These are phyloP conservation scores for Holacanthella duospinosa DNA, from an alignment of 2,888 invertebrate species.

Conservation along the genomic window DNA sequence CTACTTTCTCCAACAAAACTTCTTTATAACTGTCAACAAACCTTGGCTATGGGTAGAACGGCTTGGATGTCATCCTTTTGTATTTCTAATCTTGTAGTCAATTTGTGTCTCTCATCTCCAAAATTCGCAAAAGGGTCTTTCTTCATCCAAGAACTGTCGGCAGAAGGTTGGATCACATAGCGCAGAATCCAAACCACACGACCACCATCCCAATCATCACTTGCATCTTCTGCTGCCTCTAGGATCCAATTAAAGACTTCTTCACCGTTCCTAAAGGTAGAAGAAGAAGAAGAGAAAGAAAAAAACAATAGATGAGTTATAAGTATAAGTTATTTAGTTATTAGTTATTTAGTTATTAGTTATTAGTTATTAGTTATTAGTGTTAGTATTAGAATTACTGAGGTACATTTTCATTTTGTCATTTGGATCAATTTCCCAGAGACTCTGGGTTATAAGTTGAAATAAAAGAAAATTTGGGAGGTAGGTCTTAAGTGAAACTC, in stretches of 20 bases:
- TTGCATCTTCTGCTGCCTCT: conserved; percentile 64
- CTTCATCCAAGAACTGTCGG: conserved; percentile 37
- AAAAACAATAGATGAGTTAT: too few species aligned
- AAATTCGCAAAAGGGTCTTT: conserved; percentile 43
- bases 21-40: too few species aligned
- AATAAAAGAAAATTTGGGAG: too few species aligned
- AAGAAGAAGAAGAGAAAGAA: not conserved
- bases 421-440: too few species aligned
- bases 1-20: too few species aligned
- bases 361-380: too few species aligned
- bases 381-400: too few species aligned
- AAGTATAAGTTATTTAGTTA: too few species aligned
- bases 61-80: conserved; percentile 90
- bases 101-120: conserved; percentile 48
- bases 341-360: too few species aligned
- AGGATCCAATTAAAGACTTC: conserved; percentile 86
- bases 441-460: too few species aligned
- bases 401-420: too few species aligned
- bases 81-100: conserved; percentile 73
- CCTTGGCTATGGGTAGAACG: conserved; percentile 86
- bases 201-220: conserved; percentile 68
- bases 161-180: conserved; percentile 47
- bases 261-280: conserved; percentile 46
- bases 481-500: too few species aligned
- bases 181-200: conserved; percentile 77